These are phyloP conservation scores for Platorchestia sp. DNA, from an alignment of 1,140 invertebrate species.

Conservation along the genomic window DNA sequence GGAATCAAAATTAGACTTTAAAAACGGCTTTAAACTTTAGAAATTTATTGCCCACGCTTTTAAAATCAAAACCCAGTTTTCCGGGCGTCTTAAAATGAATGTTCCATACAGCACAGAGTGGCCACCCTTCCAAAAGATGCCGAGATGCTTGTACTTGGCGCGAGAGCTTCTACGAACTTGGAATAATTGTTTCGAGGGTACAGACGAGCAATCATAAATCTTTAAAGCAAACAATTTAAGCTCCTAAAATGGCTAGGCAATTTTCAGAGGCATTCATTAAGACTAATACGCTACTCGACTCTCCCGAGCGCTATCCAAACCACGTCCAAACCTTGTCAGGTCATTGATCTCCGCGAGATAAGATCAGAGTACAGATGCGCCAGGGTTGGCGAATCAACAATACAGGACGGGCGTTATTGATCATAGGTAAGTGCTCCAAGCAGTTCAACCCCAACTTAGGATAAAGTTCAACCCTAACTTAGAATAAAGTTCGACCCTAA, in stretches of 20 bases:
- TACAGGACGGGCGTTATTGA: background rate
- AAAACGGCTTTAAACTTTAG: no score
- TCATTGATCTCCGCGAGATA: conserved; percentile 17
- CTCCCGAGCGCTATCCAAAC: conserved; percentile 11
- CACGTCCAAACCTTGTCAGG: conserved; percentile 47
- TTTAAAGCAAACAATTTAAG: conserved; percentile 34
- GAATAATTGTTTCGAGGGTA: background rate
- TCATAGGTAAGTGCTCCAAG: background rate
- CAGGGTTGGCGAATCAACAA: background rate
- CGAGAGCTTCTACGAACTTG: background rate
- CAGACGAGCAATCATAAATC: conserved; percentile 16
- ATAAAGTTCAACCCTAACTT: no score
- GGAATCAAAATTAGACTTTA: no score
- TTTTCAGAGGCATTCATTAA: conserved; percentile 41
- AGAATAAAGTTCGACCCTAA: background rate
- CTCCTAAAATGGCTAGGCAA: background rate
- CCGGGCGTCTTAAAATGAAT: background rate
- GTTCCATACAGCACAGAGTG: background rate
- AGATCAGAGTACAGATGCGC: background rate
- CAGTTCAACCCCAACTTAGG: no score
- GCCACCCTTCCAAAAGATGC: background rate
- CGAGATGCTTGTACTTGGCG: background rate
- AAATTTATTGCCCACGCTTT: background rate
- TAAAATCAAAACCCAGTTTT: background rate
- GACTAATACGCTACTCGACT: conserved; percentile 33